Percentiles rank a stretch among this genome's conserved stretches.
phyloP scores from a whole-genome alignment of 2,113 vertebrate genomes.

The Oncorhynchus kisutch region DNA sequence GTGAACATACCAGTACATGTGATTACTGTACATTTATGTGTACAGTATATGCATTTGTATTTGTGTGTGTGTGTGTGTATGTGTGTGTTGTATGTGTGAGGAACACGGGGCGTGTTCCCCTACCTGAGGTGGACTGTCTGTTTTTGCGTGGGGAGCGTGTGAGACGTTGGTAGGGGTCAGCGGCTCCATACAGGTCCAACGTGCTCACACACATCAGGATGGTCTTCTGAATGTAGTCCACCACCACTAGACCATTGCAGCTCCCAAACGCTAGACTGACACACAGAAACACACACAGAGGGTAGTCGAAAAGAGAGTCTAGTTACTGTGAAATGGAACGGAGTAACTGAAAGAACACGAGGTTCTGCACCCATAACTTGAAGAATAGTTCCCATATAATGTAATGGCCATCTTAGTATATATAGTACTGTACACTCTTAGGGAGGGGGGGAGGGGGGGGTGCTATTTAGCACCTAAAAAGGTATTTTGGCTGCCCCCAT shows the following conservation, averaged over 20 bases:
- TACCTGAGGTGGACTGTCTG: conserved; percentile 96
- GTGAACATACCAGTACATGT: neutral
- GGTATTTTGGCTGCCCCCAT: too few relatives aligned
- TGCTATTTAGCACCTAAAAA: too few relatives aligned
- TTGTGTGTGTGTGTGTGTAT: too few relatives aligned
- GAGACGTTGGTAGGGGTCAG: conserved; percentile 91
- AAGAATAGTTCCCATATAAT: too few relatives aligned
- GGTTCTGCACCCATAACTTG: too few relatives aligned
- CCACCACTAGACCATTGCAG: conserved; percentile 88
- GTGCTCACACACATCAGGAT: conserved; percentile 90
- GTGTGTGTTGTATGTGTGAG: neutral
- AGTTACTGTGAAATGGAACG: too few relatives aligned
- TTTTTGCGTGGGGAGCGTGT: conserved; percentile 92
- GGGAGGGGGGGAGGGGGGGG: too few relatives aligned
- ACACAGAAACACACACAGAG: conserved; percentile 7
- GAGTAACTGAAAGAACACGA: too few relatives aligned
- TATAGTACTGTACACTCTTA: too few relatives aligned
- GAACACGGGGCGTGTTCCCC: conserved; percentile 31
- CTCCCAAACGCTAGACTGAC: conserved; percentile 92
- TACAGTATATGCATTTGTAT: too few relatives aligned
- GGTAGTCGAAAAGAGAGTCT: too few relatives aligned
- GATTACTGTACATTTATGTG: neutral
- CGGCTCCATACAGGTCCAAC: conserved; percentile 86
- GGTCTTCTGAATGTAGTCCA: conserved; percentile 96
- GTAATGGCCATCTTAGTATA: too few relatives aligned